Base-by-base conservation (phyloP, 2,888 invertebrate genomes). In the Aphidius colemani region DNA sequence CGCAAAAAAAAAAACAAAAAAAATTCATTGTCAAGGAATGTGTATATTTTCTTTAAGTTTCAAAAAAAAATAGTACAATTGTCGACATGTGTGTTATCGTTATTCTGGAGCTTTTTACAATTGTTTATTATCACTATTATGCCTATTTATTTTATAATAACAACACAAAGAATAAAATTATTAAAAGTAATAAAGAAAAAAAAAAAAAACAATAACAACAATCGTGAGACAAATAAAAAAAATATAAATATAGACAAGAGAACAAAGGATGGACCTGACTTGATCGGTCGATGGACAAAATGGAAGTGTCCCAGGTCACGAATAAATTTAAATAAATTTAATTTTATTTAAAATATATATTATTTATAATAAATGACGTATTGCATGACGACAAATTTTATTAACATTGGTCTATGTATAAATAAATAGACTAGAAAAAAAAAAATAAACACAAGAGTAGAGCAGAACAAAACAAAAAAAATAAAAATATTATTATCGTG, bases 221-320 rank as follows among this genome's bases (percentile, higher is more conserved):
- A 50, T 50, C 48, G n/a, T 56, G 7, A 44, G 45, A 40, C 9
- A 39, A 51, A 43, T 30, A 30, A 30, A 5, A 30, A 30, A 30
- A 30, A 30, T 30, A 30, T 30, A 30, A n/a, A n/a, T 30, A 30
- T 30, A 30, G 30, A 30, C 30, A 30, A 30, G 30, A 30, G 30
- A 30, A 30, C 30, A 30, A 75, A 75, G 74, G 71, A 77, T 69
- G 72, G 72, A 75, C 72, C 73, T 74, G 73, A 70, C 72, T 74
- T 72, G 73, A 67, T 70, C 71, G 72, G 70, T 74, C 71, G 71
- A 73, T 73, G 70, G 66, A 49, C 44, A 70, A 72, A 70, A 73
- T 73, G 69, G 71, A 71, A 68, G 71, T 66, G 61, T 62, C 64
- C 67, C 64, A 61, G 51, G 57, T 57, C 57, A 48, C 46, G 39